phyloP scores from a whole-genome alignment of 1,140 invertebrate species.

The Drosophila repletoides region DNA sequence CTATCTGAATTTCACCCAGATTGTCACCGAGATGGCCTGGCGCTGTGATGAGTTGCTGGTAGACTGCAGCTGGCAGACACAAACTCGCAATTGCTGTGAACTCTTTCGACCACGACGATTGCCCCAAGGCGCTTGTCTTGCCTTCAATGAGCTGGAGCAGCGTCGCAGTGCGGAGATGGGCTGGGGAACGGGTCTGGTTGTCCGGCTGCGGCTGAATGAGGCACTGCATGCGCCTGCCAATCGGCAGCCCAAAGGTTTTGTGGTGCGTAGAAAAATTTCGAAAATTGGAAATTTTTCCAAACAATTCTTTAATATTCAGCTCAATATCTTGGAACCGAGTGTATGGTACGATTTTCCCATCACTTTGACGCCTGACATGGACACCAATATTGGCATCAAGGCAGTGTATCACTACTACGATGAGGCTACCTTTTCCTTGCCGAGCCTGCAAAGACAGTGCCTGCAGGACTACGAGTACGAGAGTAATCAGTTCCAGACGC shows the following conservation, averaged over 20 bases:
- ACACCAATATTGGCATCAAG: slow-evolving; percentile 44
- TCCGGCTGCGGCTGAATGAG: slow-evolving; percentile 23
- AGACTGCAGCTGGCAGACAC: slow-evolving; percentile 50
- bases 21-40: slow-evolving; percentile 60
- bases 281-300: background rate
- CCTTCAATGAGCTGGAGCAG: slow-evolving; percentile 59
- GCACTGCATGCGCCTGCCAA: slow-evolving; percentile 50
- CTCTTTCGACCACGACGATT: slow-evolving; percentile 52
- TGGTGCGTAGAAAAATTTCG: slow-evolving; percentile 24
- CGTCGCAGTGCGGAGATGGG: slow-evolving; percentile 25
- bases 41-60: slow-evolving; percentile 57
- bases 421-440: slow-evolving; percentile 31
- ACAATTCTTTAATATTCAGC: background rate
- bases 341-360: slow-evolving; percentile 53
- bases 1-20: slow-evolving; percentile 65
- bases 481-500: slow-evolving; percentile 45
- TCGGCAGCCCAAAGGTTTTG: slow-evolving; percentile 42
- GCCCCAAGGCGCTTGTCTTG: slow-evolving; percentile 44
- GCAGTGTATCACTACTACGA: slow-evolving; percentile 64
- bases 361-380: slow-evolving; percentile 31
- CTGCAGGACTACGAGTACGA: slow-evolving; percentile 51
- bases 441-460: slow-evolving; percentile 40
- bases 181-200: slow-evolving; percentile 25
- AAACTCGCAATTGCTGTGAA: slow-evolving; percentile 46
- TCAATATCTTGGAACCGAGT: slow-evolving; percentile 44